These are phyloP conservation scores for Hestina assimilis DNA, from an alignment of 1,140 invertebrate species.

Conservation along the genomic window DNA sequence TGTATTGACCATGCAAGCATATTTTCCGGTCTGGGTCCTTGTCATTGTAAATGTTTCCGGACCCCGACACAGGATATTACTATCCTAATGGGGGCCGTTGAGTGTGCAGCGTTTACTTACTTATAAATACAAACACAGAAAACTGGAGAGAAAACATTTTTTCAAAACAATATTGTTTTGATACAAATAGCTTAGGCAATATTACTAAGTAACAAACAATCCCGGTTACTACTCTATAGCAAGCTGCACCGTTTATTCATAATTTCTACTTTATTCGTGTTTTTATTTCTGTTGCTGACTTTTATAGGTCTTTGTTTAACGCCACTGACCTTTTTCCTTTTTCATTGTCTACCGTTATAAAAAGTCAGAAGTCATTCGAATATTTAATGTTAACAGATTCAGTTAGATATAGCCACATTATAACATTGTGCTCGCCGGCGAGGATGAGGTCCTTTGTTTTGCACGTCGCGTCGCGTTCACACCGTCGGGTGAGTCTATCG, in stretches of 20 bases:
- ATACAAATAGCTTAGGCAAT: not conserved
- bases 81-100: too few species aligned
- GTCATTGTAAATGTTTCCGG: too few species aligned
- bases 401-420: too few species aligned
- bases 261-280: constrained; percentile 5
- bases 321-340: constrained; percentile 6
- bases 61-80: too few species aligned
- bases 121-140: not conserved
- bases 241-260: not conserved
- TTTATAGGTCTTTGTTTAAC: constrained; percentile 4
- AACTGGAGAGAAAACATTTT: not conserved
- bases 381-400: not conserved
- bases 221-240: not conserved
- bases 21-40: too few species aligned
- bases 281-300: constrained; percentile 6
- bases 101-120: too few species aligned
- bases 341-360: constrained; percentile 1
- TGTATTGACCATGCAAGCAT: too few species aligned
- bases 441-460: too few species aligned
- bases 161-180: not conserved
- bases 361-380: not conserved
- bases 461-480: too few species aligned
- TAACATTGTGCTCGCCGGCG: too few species aligned
- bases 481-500: too few species aligned
- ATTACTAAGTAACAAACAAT: not conserved